Evolutionary conservation across 2,888 invertebrate species (phyloP).

Genomic region (Caenorhabditis sulstoni): DNA sequence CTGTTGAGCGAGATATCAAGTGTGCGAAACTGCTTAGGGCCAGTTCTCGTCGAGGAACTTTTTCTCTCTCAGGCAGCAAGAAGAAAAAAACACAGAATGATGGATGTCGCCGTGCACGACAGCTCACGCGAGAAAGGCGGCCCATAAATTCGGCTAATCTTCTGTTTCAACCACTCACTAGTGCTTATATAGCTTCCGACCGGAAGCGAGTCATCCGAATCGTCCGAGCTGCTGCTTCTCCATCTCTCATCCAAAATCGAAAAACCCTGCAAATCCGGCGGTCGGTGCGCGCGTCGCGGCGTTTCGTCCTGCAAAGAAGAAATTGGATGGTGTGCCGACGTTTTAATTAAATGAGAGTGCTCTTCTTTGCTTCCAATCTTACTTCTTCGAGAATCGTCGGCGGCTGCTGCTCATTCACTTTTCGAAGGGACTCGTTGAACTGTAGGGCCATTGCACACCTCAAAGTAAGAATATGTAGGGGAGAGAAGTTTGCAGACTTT

Average conservation of each 20-base stretch:
- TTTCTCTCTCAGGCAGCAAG: not conserved
- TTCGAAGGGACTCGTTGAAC: constrained; percentile 52
- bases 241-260: constrained; percentile 44
- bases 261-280: constrained; percentile 53
- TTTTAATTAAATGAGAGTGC: too few relatives aligned
- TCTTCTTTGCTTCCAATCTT: not conserved
- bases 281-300: constrained; percentile 36
- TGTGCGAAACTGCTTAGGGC: too few relatives aligned
- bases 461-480: constrained; percentile 1
- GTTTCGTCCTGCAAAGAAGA: constrained; percentile 38
- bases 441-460: constrained; percentile 2
- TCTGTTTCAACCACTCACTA: constrained; percentile 17
- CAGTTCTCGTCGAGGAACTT: not conserved
- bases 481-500: not conserved
- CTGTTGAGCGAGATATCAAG: not conserved
- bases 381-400: constrained; percentile 55
- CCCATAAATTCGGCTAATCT: not conserved
- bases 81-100: not conserved
- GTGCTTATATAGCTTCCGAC: constrained; percentile 51
- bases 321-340: constrained; percentile 4
- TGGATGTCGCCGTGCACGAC: not conserved
- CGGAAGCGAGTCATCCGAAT: constrained; percentile 57
- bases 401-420: constrained; percentile 45
- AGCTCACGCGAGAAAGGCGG: not conserved
- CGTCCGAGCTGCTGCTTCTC: constrained; percentile 51